Conservation (phyloP, 2,888 invertebrate genomes). For the Phortica okadai region DNA sequence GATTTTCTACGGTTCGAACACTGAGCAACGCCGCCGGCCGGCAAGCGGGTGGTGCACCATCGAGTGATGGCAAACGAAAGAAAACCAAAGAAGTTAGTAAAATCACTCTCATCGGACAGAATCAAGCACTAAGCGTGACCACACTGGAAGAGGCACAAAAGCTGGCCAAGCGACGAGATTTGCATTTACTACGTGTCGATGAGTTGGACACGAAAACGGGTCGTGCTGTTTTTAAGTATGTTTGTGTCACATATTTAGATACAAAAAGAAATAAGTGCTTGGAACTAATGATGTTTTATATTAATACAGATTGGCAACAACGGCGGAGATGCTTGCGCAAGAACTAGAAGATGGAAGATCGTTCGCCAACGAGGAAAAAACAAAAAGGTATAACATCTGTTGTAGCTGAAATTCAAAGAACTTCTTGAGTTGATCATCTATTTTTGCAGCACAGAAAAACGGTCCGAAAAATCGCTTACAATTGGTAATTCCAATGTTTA, state of each 20-base stretch:
- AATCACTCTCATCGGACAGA: constrained; percentile 82
- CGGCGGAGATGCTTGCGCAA: constrained; percentile 79
- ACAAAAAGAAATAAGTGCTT: not conserved
- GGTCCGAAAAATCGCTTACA: constrained; percentile 82
- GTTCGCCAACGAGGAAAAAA: constrained; percentile 45
- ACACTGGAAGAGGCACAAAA: constrained; percentile 84
- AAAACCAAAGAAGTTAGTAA: constrained; percentile 62
- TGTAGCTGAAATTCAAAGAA: not conserved
- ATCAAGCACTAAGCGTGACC: constrained; percentile 79
- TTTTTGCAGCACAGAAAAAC: constrained; percentile 72
- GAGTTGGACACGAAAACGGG: constrained; percentile 83
- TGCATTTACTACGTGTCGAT: constrained; percentile 83
- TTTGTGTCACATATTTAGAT: not conserved
- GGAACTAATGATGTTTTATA: not conserved
- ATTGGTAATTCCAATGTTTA: constrained; percentile 62
- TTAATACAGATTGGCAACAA: constrained; percentile 80
- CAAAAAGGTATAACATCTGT: constrained; percentile 29
- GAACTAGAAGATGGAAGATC: constrained; percentile 76
- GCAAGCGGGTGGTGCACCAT: not conserved
- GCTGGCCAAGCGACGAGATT: constrained; percentile 82
- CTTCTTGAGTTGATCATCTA: not conserved
- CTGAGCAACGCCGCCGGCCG: no score
- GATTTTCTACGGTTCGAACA: no score
- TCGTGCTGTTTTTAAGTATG: constrained; percentile 82
- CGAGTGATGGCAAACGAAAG: not conserved